Evolutionary conservation across 2,113 vertebrate species (phyloP).

Genomic region (Dascyllus trimaculatus): DNA sequence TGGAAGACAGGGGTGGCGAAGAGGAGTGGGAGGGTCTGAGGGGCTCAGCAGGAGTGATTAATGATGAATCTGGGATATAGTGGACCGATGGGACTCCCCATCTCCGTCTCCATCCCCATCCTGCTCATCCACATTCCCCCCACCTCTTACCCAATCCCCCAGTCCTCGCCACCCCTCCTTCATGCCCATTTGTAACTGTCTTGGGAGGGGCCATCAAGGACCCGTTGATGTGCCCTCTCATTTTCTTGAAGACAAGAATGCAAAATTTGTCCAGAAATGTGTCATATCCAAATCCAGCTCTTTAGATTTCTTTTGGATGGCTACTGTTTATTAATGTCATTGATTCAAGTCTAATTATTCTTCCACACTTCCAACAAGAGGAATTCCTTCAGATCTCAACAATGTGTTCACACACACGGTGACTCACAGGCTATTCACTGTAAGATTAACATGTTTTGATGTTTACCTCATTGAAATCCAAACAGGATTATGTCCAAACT

Average conservation of each 20-base stretch:
- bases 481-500: slow-evolving; percentile 66
- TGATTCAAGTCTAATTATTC: slow-evolving; percentile 53
- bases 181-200: slow-evolving; percentile 82
- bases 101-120: slow-evolving; percentile 53
- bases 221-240: slow-evolving; percentile 46
- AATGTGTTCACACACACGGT: slow-evolving; percentile 21
- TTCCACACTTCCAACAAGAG: slow-evolving; percentile 30
- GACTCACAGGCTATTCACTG: slow-evolving; percentile 37
- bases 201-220: slow-evolving; percentile 68
- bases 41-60: slow-evolving; percentile 79
- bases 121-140: slow-evolving; percentile 43
- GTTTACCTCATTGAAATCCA: slow-evolving; percentile 53
- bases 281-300: slow-evolving; percentile 51
- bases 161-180: slow-evolving; percentile 64
- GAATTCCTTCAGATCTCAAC: slow-evolving; percentile 55
- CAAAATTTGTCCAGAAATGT: slow-evolving; percentile 45
- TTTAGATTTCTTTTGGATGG: slow-evolving; percentile 34
- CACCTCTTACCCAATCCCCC: slow-evolving; percentile 52
- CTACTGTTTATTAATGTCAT: slow-evolving; percentile 57
- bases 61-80: slow-evolving; percentile 77
- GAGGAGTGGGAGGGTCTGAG: slow-evolving; percentile 64
- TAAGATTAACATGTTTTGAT: slow-evolving; percentile 57
- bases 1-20: slow-evolving; percentile 56
- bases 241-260: slow-evolving; percentile 52
- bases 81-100: slow-evolving; percentile 68